Evolutionary conservation across 2,113 vertebrate species (phyloP).

Genomic region (Cepphus grylle): DNA sequence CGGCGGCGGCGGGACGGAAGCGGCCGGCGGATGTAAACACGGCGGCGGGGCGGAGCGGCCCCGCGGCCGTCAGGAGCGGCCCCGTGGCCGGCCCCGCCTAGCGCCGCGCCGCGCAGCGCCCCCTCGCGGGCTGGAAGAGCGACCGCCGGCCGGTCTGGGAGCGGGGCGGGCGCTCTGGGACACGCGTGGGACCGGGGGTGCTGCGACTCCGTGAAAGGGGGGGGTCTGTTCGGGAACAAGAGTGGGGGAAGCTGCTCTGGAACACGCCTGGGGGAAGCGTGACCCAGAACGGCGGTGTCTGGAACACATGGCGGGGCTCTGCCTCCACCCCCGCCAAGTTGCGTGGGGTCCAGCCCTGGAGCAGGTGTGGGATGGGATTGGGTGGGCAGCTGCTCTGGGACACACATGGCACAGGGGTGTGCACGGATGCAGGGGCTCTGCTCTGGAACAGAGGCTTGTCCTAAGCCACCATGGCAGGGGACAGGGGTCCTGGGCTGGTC

Average conservation of each 20-base stretch:
- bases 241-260: not conserved
- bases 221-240: not conserved
- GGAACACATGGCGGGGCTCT: not conserved
- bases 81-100: not conserved
- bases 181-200: not conserved
- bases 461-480: not conserved
- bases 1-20: not conserved
- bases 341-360: not conserved
- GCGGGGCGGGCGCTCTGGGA: rapidly evolving
- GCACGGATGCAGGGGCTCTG: not conserved
- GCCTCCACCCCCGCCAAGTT: no score
- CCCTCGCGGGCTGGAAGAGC: not conserved
- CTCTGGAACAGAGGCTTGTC: not conserved
- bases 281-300: not conserved
- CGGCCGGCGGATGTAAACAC: conserved; percentile 13
- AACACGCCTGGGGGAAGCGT: not conserved
- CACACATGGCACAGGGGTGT: rapidly evolving
- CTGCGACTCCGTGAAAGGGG: not conserved
- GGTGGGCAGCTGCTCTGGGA: not conserved
- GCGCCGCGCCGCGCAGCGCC: rapidly evolving
- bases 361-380: not conserved
- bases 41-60: not conserved
- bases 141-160: no score
- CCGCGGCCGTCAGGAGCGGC: not conserved
- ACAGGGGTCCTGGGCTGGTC: not conserved